Evolutionary conservation across 1,140 invertebrate species (phyloP), one percentile per base, ranked within the genome.

Genomic region (Bradysia coprophila): DNA sequence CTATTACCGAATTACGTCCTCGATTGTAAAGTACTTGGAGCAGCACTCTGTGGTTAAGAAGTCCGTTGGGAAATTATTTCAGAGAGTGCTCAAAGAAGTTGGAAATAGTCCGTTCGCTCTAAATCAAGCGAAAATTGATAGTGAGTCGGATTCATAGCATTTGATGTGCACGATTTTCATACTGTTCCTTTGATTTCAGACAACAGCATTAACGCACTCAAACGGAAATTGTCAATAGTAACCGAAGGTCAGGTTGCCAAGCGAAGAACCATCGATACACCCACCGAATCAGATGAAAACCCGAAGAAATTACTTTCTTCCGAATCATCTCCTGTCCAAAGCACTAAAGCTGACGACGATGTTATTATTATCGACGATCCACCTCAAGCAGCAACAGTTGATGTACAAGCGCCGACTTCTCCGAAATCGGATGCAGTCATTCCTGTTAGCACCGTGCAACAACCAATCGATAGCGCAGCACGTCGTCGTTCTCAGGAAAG

Each of bases 11-110:
- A 78, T 88, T 33, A 85, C 94, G 58, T 78, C 83, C 0, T 78
- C 78, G 33, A 81, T 88, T 51, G 62, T 94, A 3, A 94, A 93
- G 59, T 81, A 78, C 56, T 62, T 93, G 23, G 76, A 89, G 51
- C 72, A 76, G 45, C 71, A 80, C 39, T 40, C 41, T 10, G 58
- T 63, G 43, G 45, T 51, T 10, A 42, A 40, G 11, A 22, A 46
- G 10, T 37, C 38, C 42, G 66, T 67, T 43, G 60, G 65, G 32
- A 67, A 70, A 53, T 42, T 62, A 9, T 57, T 68, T 18, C 51
- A 58, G 20, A 48, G 51, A 22, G 53, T 61, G 37, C 42, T 69
- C 1, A 56, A 59, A 13, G 55, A 59, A 16, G 62, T 63, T 32
- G 54, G 61, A 0, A 56, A 54, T 4, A 55, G 61, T 24, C 51